These are phyloP conservation scores for Manacus vitellinus DNA, from an alignment of 2,113 vertebrate species.

Conservation along the genomic window DNA sequence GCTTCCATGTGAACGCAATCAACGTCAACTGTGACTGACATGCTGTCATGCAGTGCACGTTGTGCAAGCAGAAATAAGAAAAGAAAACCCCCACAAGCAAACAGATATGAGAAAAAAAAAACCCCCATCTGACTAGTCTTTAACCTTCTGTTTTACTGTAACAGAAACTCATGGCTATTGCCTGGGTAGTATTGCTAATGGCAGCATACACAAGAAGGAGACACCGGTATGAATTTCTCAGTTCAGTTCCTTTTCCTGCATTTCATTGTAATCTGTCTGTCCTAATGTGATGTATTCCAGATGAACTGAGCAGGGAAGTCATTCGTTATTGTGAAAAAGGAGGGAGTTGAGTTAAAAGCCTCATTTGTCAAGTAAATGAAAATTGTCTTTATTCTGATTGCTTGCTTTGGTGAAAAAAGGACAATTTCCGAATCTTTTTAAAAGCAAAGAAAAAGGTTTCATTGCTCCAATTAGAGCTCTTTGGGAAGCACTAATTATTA, in stretches of 20 bases:
- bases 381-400: constrained; percentile 43
- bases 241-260: neutral
- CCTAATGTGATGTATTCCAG: neutral
- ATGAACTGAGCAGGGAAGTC: neutral
- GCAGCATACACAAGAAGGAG: neutral
- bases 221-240: neutral
- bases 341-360: neutral
- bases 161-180: neutral
- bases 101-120: neutral
- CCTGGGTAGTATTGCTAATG: neutral
- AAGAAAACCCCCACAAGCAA: neutral
- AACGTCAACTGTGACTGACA: fast-evolving
- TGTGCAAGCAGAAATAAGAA: neutral
- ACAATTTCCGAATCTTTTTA: neutral
- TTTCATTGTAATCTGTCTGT: neutral
- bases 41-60: neutral
- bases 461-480: neutral
- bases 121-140: neutral
- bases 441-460: neutral
- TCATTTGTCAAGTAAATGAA: constrained; percentile 47
- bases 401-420: neutral
- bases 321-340: neutral
- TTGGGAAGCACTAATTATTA: constrained; percentile 17
- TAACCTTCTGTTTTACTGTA: neutral
- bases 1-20: neutral